Conservation (phyloP, 2,113 vertebrate species). For the Rynchops niger region DNA sequence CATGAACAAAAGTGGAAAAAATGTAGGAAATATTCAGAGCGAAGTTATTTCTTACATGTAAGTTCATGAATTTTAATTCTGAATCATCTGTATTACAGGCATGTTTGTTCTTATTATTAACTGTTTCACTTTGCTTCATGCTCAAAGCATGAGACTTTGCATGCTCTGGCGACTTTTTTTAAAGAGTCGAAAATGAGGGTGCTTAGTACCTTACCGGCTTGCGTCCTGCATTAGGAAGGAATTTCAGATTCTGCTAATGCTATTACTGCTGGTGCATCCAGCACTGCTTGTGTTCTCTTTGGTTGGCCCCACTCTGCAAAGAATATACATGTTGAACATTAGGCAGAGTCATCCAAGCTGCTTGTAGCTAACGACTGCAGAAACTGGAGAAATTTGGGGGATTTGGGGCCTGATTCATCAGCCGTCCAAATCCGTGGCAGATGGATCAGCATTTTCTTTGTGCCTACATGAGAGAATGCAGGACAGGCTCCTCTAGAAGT, state of each 20-base stretch:
- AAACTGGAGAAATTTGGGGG: background rate
- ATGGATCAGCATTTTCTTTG: background rate
- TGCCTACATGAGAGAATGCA: background rate
- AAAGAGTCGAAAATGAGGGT: background rate
- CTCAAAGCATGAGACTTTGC: background rate
- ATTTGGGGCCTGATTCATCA: background rate
- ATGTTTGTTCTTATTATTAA: background rate
- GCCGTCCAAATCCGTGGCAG: background rate
- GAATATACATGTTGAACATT: background rate
- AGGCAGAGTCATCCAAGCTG: background rate
- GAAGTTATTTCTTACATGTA: background rate
- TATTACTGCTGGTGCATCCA: conserved; percentile 58
- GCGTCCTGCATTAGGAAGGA: conserved; percentile 3
- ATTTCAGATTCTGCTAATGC: conserved; percentile 68
- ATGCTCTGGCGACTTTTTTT: background rate
- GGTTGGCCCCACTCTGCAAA: background rate
- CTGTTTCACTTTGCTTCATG: background rate
- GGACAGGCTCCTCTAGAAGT: background rate
- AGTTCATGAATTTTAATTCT: background rate
- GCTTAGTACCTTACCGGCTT: background rate
- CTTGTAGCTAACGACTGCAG: background rate
- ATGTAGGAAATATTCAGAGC: background rate
- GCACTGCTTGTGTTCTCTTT: conserved; percentile 36
- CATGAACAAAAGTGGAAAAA: background rate
- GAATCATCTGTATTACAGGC: background rate